Percentiles rank a stretch among this genome's conserved stretches.
These are phyloP conservation scores for Drosophila kanapiae DNA, from an alignment of 1,140 invertebrate genomes.

Conservation along the genomic window DNA sequence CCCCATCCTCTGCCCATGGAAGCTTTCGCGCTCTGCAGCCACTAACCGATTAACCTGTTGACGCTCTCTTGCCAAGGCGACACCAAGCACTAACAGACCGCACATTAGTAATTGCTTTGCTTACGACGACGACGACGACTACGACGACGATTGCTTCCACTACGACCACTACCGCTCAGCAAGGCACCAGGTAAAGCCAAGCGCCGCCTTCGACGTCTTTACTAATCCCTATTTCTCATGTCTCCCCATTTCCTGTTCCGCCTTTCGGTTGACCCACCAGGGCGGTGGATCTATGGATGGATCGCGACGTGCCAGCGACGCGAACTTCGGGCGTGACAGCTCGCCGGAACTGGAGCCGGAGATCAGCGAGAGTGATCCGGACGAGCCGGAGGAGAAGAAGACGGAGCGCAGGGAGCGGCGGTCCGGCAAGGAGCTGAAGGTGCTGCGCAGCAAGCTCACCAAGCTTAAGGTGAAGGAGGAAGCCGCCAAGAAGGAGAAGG, in stretches of 20 bases:
- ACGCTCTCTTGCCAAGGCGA: conserved; percentile 76
- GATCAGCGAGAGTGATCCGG: conserved; percentile 88
- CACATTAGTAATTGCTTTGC: conserved; percentile 83
- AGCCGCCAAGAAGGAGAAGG: conserved; percentile 91
- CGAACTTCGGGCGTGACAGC: conserved; percentile 75
- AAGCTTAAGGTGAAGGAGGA: conserved; percentile 92
- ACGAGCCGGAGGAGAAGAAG: conserved; percentile 90
- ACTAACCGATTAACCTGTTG: conserved; percentile 67
- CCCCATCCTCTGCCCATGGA: conserved; percentile 19
- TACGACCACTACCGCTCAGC: conserved; percentile 53
- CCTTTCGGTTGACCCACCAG: conserved; percentile 49
- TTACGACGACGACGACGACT: conserved; percentile 72
- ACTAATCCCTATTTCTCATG: neutral
- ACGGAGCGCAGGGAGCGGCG: conserved; percentile 87
- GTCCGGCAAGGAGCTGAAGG: conserved; percentile 90
- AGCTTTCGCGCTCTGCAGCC: conserved; percentile 33
- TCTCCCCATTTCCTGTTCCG: conserved; percentile 1
- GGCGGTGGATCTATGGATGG: conserved; percentile 76
- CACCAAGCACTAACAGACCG: conserved; percentile 75
- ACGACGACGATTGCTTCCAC: conserved; percentile 63
- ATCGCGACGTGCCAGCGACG: conserved; percentile 76
- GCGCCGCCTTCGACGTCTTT: neutral
- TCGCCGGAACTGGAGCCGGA: conserved; percentile 85
- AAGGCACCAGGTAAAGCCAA: conserved; percentile 67
- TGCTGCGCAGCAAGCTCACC: conserved; percentile 91